Evolutionary conservation across 2,113 vertebrate species (phyloP).

Genomic region (Stegastes partitus): DNA sequence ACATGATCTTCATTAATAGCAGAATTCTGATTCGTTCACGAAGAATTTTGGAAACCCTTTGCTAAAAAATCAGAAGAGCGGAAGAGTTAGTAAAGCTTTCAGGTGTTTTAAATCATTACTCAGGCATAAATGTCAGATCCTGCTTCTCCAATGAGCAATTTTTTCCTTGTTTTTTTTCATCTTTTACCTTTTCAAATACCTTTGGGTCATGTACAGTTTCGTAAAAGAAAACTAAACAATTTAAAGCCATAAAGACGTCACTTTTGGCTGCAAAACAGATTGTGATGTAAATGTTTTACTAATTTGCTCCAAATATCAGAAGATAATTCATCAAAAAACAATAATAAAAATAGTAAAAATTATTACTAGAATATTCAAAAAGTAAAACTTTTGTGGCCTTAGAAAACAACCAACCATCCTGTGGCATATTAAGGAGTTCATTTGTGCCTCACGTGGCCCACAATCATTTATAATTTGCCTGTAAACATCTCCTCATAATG

Average conservation of each 20-base stretch:
- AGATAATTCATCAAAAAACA: too few species aligned
- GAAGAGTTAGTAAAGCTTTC: background rate
- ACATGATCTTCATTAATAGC: background rate
- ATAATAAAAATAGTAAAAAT: too few species aligned
- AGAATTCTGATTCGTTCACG: background rate
- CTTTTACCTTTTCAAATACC: background rate
- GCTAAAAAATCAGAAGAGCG: background rate
- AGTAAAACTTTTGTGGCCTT: too few species aligned
- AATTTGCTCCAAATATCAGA: too few species aligned
- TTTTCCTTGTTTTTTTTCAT: background rate
- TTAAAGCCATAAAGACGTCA: background rate
- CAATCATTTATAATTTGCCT: background rate
- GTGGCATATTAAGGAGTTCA: background rate
- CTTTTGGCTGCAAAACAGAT: too few species aligned
- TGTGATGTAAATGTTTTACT: too few species aligned
- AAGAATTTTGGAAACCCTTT: background rate
- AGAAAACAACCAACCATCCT: background rate
- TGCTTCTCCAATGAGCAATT: background rate
- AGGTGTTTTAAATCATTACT: background rate
- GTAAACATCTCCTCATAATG: slow-evolving; percentile 14
- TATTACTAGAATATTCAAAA: too few species aligned
- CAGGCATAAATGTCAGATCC: background rate
- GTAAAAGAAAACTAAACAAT: background rate
- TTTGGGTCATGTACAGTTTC: background rate
- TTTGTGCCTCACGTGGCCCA: background rate